A percentile compares a stretch with the other conserved stretches of the same genome.
Evolutionary conservation across 2,113 vertebrate genomes (phyloP).

Genomic region (Xenopus borealis): DNA sequence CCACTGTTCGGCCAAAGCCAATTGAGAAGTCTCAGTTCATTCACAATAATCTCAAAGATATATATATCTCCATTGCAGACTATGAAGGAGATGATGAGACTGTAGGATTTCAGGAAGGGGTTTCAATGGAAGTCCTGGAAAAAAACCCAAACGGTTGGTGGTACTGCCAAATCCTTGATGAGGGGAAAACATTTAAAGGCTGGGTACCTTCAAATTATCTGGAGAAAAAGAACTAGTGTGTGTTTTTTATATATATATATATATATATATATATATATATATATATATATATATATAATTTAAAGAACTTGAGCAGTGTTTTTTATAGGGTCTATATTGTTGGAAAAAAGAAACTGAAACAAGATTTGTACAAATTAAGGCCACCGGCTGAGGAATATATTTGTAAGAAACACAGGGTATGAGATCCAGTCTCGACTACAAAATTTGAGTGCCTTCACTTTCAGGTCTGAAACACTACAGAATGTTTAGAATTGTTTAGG

Average conservation of each 20-base stretch:
- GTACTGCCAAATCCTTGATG: conserved; percentile 97
- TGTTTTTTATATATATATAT: too few species aligned
- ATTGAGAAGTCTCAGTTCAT: conserved; percentile 93
- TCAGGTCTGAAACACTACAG: conserved; percentile 3
- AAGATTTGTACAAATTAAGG: not conserved
- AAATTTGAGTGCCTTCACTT: conserved; percentile 32
- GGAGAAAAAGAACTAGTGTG: conserved; percentile 88
- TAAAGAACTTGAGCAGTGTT: not conserved
- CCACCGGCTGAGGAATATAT: conserved; percentile 8
- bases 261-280: conserved; percentile 29
- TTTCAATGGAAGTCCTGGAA: conserved; percentile 93
- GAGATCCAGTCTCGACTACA: not conserved
- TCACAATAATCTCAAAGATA: conserved; percentile 92
- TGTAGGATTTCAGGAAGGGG: conserved; percentile 92
- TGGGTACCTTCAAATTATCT: conserved; percentile 99
- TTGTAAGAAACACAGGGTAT: conserved; percentile 12
- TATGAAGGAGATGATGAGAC: conserved; percentile 96
- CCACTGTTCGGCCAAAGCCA: conserved; percentile 88
- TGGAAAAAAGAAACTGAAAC: not conserved
- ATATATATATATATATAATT: too few species aligned
- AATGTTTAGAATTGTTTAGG: conserved; percentile 1
- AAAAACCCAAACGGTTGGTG: conserved; percentile 98
- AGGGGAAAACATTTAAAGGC: conserved; percentile 88
- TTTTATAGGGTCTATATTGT: conserved; percentile 4
- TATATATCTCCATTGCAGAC: conserved; percentile 94